Base-by-base conservation (phyloP, 2,797 vertebrate genomes). In the Iguana delicatissima region DNA sequence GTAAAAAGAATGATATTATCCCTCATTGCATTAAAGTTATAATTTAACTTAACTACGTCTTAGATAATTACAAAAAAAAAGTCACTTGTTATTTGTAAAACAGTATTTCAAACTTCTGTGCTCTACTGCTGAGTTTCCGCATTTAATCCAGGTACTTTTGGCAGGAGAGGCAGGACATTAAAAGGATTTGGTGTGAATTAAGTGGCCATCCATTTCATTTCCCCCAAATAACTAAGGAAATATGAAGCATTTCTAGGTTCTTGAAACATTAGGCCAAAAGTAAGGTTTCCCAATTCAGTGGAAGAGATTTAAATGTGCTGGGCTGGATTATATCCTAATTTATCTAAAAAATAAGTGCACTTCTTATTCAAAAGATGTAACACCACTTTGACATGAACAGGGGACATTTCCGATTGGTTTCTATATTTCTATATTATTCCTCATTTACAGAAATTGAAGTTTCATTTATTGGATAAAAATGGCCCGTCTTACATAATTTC, bases 381-480 rank as follows among this genome's bases (percentile, higher is more conserved):
- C 35, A 80, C 18, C 4, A n/a, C 72, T 50, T 77, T 32, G 6
- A n/a, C 46, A 42, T 80, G n/a, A 89, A 77, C 4, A 52, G 29
- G 14, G 14, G n/a, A 35, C 32, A 26, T 38, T 42, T 80, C 76
- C 26, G 7, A 24, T 55, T 57, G 29, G 10, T 26, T 85, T 84
- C 38, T 77, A 24, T 55, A 79, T 62, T 76, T 89, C 24, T 46
- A 14, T 52, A 76, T 29, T 80, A 57, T 35, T 77, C 35, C 38
- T 85, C 74, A 80, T 80, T 90, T 69, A 46, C 64, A 72, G 50
- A 89, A 89, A 89, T 38, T 14, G 35, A 46, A 20, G 52, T 57
- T 69, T 59, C 24, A 72, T 81, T 73, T 69, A 80, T 86, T 85
- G 52, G 29, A 80, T 72, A 85, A 69, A 80, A 89, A 46, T 42